phyloP scores from a whole-genome alignment of 1,140 invertebrate species.

The Drosophila orena region DNA sequence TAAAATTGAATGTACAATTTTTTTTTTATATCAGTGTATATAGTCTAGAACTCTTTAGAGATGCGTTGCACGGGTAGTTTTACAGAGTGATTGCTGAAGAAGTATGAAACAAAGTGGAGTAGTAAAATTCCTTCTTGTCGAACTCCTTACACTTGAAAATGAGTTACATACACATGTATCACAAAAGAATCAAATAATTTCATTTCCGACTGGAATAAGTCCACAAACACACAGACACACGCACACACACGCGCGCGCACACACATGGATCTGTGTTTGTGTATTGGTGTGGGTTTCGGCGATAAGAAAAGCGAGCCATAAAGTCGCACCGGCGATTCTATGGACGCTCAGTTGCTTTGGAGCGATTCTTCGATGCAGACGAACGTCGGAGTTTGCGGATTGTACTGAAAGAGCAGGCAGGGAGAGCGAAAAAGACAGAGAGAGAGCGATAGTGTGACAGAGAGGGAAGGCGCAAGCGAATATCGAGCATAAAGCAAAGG shows the following conservation, averaged over 20 bases:
- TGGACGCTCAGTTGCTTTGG: constrained; percentile 47
- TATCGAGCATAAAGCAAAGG: constrained; percentile 52
- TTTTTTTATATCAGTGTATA: too few species aligned
- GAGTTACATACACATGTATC: too few species aligned
- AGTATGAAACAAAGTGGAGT: too few species aligned
- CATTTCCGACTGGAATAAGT: too few species aligned
- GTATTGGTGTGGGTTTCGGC: constrained; percentile 22
- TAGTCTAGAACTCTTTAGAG: too few species aligned
- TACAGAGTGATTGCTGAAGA: too few species aligned
- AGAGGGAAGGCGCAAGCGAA: constrained; percentile 23
- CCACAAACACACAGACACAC: constrained; percentile 1
- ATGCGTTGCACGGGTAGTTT: too few species aligned
- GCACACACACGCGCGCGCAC: neutral
- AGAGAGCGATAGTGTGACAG: neutral
- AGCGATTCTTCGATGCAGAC: constrained; percentile 54
- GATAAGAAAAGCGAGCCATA: constrained; percentile 60
- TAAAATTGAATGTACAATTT: too few species aligned
- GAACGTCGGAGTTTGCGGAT: constrained; percentile 10
- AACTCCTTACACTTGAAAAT: too few species aligned
- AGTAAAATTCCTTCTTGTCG: too few species aligned
- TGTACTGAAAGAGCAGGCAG: neutral
- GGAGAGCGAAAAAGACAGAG: neutral
- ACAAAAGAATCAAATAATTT: too few species aligned
- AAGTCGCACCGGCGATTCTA: constrained; percentile 39
- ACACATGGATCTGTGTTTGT: constrained; percentile 7